phyloP scores from a whole-genome alignment of 2,888 invertebrate genomes.

The Tenodera sinensis region DNA sequence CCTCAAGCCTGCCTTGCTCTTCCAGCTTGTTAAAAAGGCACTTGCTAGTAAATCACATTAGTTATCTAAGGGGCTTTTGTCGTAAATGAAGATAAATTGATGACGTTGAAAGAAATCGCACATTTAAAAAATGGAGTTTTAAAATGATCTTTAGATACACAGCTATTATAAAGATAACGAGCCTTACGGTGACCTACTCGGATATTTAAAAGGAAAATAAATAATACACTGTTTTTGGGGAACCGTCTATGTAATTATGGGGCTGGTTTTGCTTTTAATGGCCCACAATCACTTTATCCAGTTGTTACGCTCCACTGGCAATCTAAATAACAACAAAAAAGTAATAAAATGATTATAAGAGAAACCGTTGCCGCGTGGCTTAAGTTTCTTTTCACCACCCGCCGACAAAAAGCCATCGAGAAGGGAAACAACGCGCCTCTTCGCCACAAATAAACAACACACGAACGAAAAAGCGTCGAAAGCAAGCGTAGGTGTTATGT shows the following conservation, averaged over 20 bases:
- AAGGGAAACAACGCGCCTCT: neutral
- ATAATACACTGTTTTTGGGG: too few relatives aligned
- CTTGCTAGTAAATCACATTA: too few relatives aligned
- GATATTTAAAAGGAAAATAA: too few relatives aligned
- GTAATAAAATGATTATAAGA: neutral
- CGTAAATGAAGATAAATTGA: too few relatives aligned
- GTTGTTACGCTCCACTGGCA: neutral
- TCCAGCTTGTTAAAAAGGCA: too few relatives aligned
- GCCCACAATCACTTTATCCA: neutral
- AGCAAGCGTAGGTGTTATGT: neutral
- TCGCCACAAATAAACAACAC: neutral
- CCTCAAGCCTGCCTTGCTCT: too few relatives aligned
- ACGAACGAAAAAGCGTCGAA: neutral
- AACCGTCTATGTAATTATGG: neutral
- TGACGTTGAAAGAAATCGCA: too few relatives aligned
- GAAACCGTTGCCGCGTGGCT: neutral
- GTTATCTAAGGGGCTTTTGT: too few relatives aligned
- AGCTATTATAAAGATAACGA: too few relatives aligned
- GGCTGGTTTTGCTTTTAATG: neutral
- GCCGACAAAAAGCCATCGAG: neutral
- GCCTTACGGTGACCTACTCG: too few relatives aligned
- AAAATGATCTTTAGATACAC: too few relatives aligned
- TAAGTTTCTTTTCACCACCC: neutral
- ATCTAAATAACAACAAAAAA: neutral
- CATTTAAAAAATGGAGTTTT: too few relatives aligned